phyloP scores from a whole-genome alignment of 2,113 vertebrate genomes.

The Lates calcarifer region DNA sequence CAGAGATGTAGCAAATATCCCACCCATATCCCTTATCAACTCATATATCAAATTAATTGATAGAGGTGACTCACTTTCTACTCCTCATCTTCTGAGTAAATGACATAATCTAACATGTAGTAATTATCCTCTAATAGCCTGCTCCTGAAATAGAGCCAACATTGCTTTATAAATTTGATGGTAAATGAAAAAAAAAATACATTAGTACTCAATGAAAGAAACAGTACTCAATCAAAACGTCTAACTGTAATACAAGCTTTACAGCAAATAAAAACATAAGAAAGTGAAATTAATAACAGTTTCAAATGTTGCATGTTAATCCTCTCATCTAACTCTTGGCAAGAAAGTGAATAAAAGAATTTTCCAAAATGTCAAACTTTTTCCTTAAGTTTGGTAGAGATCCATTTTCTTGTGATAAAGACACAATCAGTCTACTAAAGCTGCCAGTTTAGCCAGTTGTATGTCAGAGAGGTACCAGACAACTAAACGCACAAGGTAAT shows the following conservation, averaged over 20 bases:
- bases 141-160: conserved; percentile 43
- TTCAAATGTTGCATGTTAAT: not conserved
- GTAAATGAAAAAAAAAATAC: conserved; percentile 44
- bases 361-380: not conserved
- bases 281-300: not conserved
- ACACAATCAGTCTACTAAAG: conserved; percentile 13
- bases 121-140: conserved; percentile 72
- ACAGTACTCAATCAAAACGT: conserved; percentile 5
- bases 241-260: conserved; percentile 3
- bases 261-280: not conserved
- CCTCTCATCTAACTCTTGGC: too few species aligned
- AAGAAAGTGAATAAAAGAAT: not conserved
- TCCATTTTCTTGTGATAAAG: not conserved
- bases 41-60: conserved; percentile 74
- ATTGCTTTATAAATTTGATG: conserved; percentile 58
- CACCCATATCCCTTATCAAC: conserved; percentile 56
- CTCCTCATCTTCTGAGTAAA: conserved; percentile 69
- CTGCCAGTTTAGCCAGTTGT: conserved; percentile 3
- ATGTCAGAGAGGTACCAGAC: conserved; percentile 9
- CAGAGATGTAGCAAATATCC: conserved; percentile 51
- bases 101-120: conserved; percentile 75
- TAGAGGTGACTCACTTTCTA: conserved; percentile 65
- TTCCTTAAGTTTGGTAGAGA: not conserved
- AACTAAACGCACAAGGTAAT: not conserved
- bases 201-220: conserved; percentile 5